These are phyloP conservation scores for Trichechus manatus DNA, from an alignment of 2,113 vertebrate genomes.

Conservation along the genomic window DNA sequence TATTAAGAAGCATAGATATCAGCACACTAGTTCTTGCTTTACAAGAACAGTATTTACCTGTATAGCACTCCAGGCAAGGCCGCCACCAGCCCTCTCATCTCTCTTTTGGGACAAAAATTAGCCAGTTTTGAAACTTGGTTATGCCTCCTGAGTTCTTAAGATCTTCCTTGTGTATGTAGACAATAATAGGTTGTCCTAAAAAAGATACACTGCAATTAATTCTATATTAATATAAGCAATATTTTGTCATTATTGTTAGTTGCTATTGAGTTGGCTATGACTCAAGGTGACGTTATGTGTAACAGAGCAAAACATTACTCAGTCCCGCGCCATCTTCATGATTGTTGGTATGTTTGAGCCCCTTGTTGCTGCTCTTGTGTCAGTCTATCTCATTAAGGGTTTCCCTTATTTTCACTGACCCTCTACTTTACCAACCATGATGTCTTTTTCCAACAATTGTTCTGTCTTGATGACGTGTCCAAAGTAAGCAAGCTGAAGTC, in stretches of 20 bases:
- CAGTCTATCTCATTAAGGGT: not conserved
- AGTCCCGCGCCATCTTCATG: not conserved
- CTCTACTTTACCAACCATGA: not conserved
- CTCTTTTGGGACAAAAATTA: constrained; percentile 22
- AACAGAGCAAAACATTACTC: not conserved
- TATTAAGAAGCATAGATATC: not conserved
- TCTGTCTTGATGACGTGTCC: not conserved
- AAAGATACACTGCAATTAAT: not conserved
- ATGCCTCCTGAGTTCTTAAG: not conserved
- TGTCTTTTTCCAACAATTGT: not conserved
- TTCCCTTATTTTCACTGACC: not conserved
- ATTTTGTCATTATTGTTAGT: not conserved
- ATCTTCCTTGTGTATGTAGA: not conserved
- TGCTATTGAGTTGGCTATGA: not conserved
- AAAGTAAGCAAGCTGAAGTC: not conserved
- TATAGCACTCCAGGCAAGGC: not conserved
- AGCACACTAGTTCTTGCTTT: not conserved
- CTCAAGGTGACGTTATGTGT: not conserved
- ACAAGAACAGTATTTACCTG: not conserved
- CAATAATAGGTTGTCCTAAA: not conserved
- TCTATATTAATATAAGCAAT: not conserved
- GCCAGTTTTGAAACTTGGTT: not conserved
- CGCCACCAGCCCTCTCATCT: not conserved
- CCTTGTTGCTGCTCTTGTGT: not conserved
- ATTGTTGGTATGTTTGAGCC: not conserved